Conservation (phyloP, 2,888 invertebrate genomes). For the Ormyrus pomaceus region DNA sequence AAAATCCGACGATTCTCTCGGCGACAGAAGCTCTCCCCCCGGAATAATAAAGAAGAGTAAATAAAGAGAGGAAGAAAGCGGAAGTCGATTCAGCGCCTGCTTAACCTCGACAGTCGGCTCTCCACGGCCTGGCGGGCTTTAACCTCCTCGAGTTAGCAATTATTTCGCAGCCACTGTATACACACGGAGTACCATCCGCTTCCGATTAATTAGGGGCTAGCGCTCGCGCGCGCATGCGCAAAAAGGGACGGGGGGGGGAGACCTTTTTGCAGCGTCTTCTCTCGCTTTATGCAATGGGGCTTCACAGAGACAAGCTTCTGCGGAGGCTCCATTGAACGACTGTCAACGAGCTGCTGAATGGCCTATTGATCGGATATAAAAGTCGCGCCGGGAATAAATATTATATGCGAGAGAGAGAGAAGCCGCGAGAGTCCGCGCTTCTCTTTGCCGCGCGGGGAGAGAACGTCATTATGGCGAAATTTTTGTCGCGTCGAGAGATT, state of each 20-base stretch:
- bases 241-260: not conserved
- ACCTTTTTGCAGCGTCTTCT: not conserved
- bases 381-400: slow-evolving; percentile 33
- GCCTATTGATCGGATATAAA: slow-evolving; percentile 48
- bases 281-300: not conserved
- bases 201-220: slow-evolving; percentile 36
- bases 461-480: slow-evolving; percentile 39
- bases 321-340: slow-evolving; percentile 46
- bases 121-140: no score
- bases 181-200: not conserved
- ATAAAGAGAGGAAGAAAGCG: no score
- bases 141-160: slow-evolving; percentile 20
- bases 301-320: slow-evolving; percentile 27
- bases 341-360: slow-evolving; percentile 43
- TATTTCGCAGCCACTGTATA: slow-evolving; percentile 16
- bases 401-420: slow-evolving; percentile 8
- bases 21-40: no score
- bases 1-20: no score
- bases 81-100: no score
- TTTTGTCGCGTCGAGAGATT: slow-evolving; percentile 19
- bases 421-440: no score
- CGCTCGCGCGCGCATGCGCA: no score
- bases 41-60: no score
- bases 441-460: not conserved
- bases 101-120: no score